phyloP scores from a whole-genome alignment of 1,140 invertebrate species.

The Caenorhabditis briggsae region DNA sequence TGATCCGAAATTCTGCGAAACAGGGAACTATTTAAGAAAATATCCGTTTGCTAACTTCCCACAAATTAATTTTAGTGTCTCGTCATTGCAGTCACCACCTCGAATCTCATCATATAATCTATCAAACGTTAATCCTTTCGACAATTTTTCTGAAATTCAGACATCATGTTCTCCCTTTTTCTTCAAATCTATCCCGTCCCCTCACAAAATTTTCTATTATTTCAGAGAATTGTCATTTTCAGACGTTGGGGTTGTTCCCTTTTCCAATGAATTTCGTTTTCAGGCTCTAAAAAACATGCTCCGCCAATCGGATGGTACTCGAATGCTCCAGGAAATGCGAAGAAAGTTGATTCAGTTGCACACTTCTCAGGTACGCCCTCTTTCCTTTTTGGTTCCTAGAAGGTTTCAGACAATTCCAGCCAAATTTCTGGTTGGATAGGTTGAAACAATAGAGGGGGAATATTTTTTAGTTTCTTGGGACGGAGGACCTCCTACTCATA shows the following conservation, averaged over 20 bases:
- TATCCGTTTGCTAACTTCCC: not conserved
- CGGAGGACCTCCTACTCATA: too few species aligned
- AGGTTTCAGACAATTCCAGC: not conserved
- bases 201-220: not conserved
- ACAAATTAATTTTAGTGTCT: not conserved
- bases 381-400: not conserved
- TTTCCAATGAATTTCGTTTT: not conserved
- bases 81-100: not conserved
- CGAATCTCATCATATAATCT: not conserved
- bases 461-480: not conserved
- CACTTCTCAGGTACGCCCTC: slow-evolving; percentile 18
- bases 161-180: not conserved
- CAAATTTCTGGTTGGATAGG: not conserved
- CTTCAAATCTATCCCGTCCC: not conserved
- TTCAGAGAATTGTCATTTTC: slow-evolving; percentile 32
- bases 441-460: not conserved
- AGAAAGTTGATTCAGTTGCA: slow-evolving; percentile 47
- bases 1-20: not conserved
- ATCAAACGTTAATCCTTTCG: slow-evolving; percentile 17
- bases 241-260: not conserved
- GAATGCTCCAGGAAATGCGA: slow-evolving; percentile 36
- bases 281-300: slow-evolving; percentile 50
- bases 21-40: not conserved
- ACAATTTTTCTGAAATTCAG: slow-evolving; percentile 4
- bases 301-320: slow-evolving; percentile 26